These are phyloP conservation scores for Pedicia rivosa DNA, from an alignment of 2,888 invertebrate species.

Conservation along the genomic window DNA sequence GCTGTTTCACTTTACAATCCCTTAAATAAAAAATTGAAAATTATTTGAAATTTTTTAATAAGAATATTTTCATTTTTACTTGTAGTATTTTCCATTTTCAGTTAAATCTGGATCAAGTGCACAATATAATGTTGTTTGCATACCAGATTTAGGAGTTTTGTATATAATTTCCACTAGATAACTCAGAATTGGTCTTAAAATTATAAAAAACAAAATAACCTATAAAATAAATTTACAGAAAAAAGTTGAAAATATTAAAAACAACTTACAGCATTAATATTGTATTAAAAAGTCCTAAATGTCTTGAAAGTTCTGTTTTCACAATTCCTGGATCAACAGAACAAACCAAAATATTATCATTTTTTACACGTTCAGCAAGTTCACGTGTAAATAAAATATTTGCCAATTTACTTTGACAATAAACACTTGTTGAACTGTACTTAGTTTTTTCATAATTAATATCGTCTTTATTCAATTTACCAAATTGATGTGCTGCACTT, in stretches of 20 bases:
- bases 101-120: slow-evolving; percentile 40
- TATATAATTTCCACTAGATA: slow-evolving; percentile 60
- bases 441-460: slow-evolving; percentile 44
- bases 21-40: slow-evolving; percentile 21
- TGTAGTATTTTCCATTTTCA: slow-evolving; percentile 43
- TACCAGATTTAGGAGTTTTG: slow-evolving; percentile 42
- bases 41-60: background rate
- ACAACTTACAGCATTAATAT: too few relatives aligned
- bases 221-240: slow-evolving; percentile 1
- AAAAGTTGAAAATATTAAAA: too few relatives aligned
- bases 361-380: slow-evolving; percentile 43
- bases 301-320: slow-evolving; percentile 51
- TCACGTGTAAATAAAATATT: slow-evolving; percentile 58
- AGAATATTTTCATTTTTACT: slow-evolving; percentile 23
- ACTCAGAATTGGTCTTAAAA: slow-evolving; percentile 6
- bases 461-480: slow-evolving; percentile 49
- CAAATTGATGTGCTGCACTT: slow-evolving; percentile 45
- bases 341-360: slow-evolving; percentile 57
- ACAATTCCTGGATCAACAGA: slow-evolving; percentile 67
- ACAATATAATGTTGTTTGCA: slow-evolving; percentile 46
- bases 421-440: slow-evolving; percentile 51
- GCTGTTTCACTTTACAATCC: slow-evolving; percentile 35
- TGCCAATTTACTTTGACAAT: slow-evolving; percentile 67
- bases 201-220: background rate
- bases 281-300: slow-evolving; percentile 47